Evolutionary conservation across 1,140 invertebrate species (phyloP), one percentile per base, ranked within the genome.

Genomic region (Caenorhabditis brenneri): DNA sequence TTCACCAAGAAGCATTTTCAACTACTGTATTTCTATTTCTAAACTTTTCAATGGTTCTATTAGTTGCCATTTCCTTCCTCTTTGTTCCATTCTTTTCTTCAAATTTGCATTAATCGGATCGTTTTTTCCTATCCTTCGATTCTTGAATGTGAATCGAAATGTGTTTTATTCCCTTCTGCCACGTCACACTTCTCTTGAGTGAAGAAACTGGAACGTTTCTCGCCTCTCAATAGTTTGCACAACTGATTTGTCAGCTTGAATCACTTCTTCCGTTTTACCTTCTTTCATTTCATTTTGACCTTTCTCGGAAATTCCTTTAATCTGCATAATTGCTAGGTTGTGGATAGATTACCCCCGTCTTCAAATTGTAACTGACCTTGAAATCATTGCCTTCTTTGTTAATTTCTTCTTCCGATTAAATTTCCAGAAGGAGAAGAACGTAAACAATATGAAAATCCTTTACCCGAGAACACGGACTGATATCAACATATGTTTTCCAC

Each of bases 291-390:
- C 49, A 74, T 74, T 74, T 15, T 74, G 65, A 74, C 65, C 65
- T 74, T 74, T 42, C 29, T 74, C 65, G 16, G 16, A 9, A 10
- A 10, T 27, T n/a, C n/a, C 10, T 6, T 3, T 7, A 74, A 33
- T 74, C 36, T 39, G 65, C 65, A 74, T 65, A 65, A 65, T 65
- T 65, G 58, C 58, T 74, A 74, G n/a, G 12, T 74, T 33, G 31
- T 31, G 58, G 58, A 65, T 12, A 31, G 65, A 74, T 74, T 42
- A 74, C 36, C 65, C 4, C 31, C 65, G 33, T 74, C 36, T 74
- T 27, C 5, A 42, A 74, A 46, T 42, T 29, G 19, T 42, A 24
- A 1, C 65, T 58, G 65, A 74, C 65, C 65, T 74, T 74, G 12
- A 58, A 24, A 29, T 58, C 49, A 51, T 51, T 51, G 22, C 49